Percentiles rank a stretch among this genome's conserved stretches.
Evolutionary conservation across 53 echinoderm and acorn worm genomes (phyloP).

Genomic region (Actinopyga echinites): DNA sequence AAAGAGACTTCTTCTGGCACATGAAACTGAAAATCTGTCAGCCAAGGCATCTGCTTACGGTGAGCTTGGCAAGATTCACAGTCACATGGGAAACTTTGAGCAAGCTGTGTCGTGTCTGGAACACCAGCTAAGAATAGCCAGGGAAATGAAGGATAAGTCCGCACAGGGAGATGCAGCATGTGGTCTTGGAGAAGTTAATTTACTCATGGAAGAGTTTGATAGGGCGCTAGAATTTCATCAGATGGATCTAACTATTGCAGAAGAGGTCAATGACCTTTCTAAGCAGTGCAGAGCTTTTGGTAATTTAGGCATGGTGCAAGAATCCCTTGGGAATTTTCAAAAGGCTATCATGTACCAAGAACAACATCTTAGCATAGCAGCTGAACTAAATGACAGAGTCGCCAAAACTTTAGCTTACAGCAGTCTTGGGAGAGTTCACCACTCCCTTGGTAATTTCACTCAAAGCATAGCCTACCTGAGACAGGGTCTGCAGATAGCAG

Average conservation of each 20-base stretch:
- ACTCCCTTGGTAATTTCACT: conserved; percentile 86
- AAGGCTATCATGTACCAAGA: conserved; percentile 99
- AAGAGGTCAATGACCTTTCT: conserved; percentile 82
- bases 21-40: conserved; percentile 82
- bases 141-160: conserved; percentile 79
- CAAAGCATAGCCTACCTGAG: conserved; percentile 93
- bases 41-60: conserved; percentile 94
- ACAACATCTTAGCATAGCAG: conserved; percentile 97
- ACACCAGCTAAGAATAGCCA: conserved; percentile 82
- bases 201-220: conserved; percentile 94
- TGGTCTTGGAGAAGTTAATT: conserved; percentile 93
- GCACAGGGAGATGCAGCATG: conserved; percentile 96
- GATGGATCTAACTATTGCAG: conserved; percentile 86
- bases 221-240: conserved; percentile 94
- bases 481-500: conserved; percentile 95
- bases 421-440: conserved; percentile 92
- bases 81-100: conserved; percentile 98
- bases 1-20: conserved; percentile 89
- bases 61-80: conserved; percentile 93
- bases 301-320: conserved; percentile 91
- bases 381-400: conserved; percentile 87
- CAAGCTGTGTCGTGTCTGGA: conserved; percentile 97
- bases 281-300: conserved; percentile 97
- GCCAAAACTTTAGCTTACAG: conserved; percentile 90
- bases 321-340: conserved; percentile 92